Conservation (phyloP, 2,888 invertebrate species). For the Lasioglossum pauxillum region DNA sequence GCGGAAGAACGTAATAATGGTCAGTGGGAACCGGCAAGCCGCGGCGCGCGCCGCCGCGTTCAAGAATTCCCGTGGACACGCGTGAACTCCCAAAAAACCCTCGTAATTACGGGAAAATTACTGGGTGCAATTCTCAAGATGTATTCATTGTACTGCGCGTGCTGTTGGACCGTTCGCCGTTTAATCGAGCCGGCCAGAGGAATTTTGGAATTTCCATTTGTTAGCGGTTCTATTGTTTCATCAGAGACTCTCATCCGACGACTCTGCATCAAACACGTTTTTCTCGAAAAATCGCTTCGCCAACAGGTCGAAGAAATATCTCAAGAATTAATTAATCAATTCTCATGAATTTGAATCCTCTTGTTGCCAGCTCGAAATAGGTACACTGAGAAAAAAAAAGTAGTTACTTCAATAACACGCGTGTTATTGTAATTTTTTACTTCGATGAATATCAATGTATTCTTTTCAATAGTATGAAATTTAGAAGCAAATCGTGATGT, state of each 20-base stretch:
- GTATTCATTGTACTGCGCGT: slow-evolving; percentile 8
- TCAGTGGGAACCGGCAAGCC: slow-evolving; percentile 3
- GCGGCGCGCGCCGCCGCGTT: background rate
- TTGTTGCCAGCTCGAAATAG: no score
- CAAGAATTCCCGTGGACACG: slow-evolving; percentile 33
- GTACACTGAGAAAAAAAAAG: no score
- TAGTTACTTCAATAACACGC: no score
- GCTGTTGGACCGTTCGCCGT: slow-evolving; percentile 10
- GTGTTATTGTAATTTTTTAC: no score
- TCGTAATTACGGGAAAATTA: slow-evolving; percentile 50
- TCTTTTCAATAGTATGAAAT: no score
- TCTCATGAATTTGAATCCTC: no score
- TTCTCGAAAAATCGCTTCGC: no score
- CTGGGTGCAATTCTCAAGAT: background rate
- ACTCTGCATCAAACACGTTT: no score
- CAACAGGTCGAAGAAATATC: no score
- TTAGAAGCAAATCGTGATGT: no score
- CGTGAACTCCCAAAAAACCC: background rate
- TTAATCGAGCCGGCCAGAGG: slow-evolving; percentile 26
- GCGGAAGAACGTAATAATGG: slow-evolving; percentile 39
- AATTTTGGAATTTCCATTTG: slow-evolving; percentile 11
- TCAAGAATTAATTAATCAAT: no score
- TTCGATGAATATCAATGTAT: no score
- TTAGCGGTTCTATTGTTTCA: background rate
- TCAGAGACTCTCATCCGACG: background rate